phyloP scores from a whole-genome alignment of 2,113 vertebrate genomes.

The Garra rufa region DNA sequence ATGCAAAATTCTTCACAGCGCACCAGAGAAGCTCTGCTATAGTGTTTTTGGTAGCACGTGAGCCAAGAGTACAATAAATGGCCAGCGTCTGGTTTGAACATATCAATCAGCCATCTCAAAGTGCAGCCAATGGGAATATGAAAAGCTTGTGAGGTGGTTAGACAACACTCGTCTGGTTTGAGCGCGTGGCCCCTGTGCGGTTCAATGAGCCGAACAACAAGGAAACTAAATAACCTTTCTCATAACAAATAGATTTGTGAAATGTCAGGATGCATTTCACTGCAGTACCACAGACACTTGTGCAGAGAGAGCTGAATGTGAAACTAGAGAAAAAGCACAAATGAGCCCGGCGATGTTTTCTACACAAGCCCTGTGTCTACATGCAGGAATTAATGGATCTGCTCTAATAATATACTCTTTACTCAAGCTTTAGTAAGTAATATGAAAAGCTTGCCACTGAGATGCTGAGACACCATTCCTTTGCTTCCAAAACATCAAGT shows the following conservation, averaged over 20 bases:
- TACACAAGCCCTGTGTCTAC: slow-evolving; percentile 60
- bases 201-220: slow-evolving; percentile 33
- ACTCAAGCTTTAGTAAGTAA: slow-evolving; percentile 45
- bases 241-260: slow-evolving; percentile 57
- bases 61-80: slow-evolving; percentile 11
- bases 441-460: slow-evolving; percentile 38
- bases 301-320: slow-evolving; percentile 43
- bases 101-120: slow-evolving; percentile 10
- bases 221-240: slow-evolving; percentile 47
- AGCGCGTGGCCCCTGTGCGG: slow-evolving; percentile 3
- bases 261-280: slow-evolving; percentile 63
- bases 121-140: slow-evolving; percentile 19
- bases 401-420: slow-evolving; percentile 56
- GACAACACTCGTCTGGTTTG: slow-evolving; percentile 13
- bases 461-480: neutral
- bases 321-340: slow-evolving; percentile 52
- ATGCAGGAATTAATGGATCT: slow-evolving; percentile 63
- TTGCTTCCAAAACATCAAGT: slow-evolving; percentile 55
- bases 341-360: slow-evolving; percentile 44
- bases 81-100: neutral
- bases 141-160: slow-evolving; percentile 12
- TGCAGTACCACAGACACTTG: slow-evolving; percentile 37
- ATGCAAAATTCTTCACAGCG: neutral
- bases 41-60: neutral
- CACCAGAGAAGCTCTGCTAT: neutral